A percentile compares a stretch with the other conserved stretches of the same genome.
Conservation (phyloP, 2,888 invertebrate genomes). For the Deilephila elpenor region DNA sequence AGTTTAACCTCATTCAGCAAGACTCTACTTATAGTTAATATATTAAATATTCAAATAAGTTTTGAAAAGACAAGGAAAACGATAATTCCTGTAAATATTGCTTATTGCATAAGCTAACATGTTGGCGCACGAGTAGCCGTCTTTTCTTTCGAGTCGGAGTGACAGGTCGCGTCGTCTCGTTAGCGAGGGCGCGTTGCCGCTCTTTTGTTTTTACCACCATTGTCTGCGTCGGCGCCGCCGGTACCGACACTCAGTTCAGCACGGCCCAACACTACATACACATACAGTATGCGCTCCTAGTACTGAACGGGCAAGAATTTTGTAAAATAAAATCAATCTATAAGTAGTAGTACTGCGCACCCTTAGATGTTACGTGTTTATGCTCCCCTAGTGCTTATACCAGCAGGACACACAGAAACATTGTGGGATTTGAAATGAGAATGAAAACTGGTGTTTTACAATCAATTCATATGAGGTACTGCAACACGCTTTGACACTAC, state of each 20-base stretch:
- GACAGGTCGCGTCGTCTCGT: slow-evolving; percentile 69
- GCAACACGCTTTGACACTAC: too few relatives aligned
- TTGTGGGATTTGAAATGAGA: too few relatives aligned
- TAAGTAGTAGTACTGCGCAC: background rate
- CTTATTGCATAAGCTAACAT: background rate
- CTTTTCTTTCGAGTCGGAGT: slow-evolving; percentile 73
- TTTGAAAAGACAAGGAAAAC: too few relatives aligned
- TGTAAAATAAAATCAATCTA: background rate
- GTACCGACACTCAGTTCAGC: background rate
- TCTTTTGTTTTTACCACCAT: slow-evolving; percentile 36
- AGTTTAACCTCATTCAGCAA: too few relatives aligned
- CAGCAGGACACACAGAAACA: too few relatives aligned
- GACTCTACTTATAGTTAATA: too few relatives aligned
- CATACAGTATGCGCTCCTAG: background rate
- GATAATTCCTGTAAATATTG: too few relatives aligned
- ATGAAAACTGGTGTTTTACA: too few relatives aligned
- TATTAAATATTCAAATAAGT: too few relatives aligned
- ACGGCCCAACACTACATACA: too few relatives aligned
- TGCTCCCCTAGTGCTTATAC: too few relatives aligned
- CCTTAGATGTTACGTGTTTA: background rate
- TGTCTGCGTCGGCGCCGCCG: slow-evolving; percentile 22
- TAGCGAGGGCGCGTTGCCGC: slow-evolving; percentile 71
- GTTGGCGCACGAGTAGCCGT: slow-evolving; percentile 40
- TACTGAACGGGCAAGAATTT: background rate
- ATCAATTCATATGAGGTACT: too few relatives aligned